Evolutionary conservation across 2,113 vertebrate species (phyloP).

Genomic region (Anseranas semipalmata): DNA sequence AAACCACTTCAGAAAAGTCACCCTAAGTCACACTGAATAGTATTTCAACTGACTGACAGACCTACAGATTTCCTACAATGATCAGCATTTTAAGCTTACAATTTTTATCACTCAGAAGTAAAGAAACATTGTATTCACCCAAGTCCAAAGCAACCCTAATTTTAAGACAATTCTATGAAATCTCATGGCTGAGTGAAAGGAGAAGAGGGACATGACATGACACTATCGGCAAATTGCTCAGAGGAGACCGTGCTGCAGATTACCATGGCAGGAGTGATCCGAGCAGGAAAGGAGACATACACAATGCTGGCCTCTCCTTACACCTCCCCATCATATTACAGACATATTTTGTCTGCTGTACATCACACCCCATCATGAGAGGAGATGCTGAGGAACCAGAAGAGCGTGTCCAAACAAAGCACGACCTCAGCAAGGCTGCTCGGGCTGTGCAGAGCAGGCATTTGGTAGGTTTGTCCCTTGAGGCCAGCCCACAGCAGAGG

Average conservation of each 20-base stretch:
- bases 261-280: rapidly evolving
- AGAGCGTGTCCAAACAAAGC: background rate
- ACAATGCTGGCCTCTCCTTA: background rate
- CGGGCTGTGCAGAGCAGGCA: background rate
- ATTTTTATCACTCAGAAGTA: background rate
- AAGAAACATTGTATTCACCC: background rate
- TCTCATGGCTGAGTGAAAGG: background rate
- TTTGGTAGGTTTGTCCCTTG: background rate
- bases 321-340: background rate
- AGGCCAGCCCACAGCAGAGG: background rate
- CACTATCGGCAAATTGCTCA: background rate
- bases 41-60: background rate
- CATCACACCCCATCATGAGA: background rate
- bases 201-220: no score
- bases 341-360: background rate
- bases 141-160: background rate
- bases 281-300: background rate
- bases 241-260: background rate
- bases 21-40: background rate
- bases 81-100: background rate
- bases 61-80: background rate
- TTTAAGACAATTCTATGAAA: background rate
- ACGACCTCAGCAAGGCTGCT: background rate
- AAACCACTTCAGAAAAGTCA: background rate
- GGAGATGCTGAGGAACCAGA: background rate